These are phyloP conservation scores for Calephelis virginiensis DNA, from an alignment of 1,140 invertebrate genomes.

Conservation along the genomic window DNA sequence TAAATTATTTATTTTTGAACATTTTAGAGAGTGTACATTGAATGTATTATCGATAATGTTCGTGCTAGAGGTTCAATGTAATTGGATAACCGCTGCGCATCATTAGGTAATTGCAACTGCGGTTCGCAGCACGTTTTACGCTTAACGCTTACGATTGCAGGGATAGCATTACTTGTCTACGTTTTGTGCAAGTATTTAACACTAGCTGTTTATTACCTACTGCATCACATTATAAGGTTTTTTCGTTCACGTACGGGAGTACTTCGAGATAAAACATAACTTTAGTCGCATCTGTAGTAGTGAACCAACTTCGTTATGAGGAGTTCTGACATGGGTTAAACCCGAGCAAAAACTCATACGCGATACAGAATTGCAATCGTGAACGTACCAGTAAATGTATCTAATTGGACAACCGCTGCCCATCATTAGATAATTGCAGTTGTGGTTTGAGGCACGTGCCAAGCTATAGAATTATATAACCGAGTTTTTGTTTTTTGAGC, in stretches of 20 bases:
- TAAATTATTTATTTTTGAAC: no score
- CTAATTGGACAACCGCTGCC: constrained; percentile 64
- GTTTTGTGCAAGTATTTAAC: constrained; percentile 3
- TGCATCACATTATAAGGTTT: not conserved
- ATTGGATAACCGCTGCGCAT: constrained; percentile 64
- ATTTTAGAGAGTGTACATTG: no score
- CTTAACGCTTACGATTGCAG: constrained; percentile 23
- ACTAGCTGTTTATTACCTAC: no score
- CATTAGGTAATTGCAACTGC: constrained; percentile 68
- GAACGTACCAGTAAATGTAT: constrained; percentile 47
- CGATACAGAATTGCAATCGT: constrained; percentile 27
- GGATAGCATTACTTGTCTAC: not conserved
- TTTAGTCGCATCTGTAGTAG: no score
- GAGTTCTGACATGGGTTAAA: no score
- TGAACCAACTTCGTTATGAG: no score
- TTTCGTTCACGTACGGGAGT: not conserved
- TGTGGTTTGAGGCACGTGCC: constrained; percentile 33
- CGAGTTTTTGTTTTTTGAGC: no score
- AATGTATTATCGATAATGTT: constrained; percentile 35
- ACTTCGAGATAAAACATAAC: not conserved
- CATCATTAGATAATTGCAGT: constrained; percentile 69
- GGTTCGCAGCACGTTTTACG: constrained; percentile 30
- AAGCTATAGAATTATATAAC: no score
- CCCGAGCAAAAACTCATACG: no score
- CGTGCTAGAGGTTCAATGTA: constrained; percentile 52